Evolutionary conservation across 2,888 invertebrate genomes (phyloP).

Genomic region (Macrosiphum euphorbiae): DNA sequence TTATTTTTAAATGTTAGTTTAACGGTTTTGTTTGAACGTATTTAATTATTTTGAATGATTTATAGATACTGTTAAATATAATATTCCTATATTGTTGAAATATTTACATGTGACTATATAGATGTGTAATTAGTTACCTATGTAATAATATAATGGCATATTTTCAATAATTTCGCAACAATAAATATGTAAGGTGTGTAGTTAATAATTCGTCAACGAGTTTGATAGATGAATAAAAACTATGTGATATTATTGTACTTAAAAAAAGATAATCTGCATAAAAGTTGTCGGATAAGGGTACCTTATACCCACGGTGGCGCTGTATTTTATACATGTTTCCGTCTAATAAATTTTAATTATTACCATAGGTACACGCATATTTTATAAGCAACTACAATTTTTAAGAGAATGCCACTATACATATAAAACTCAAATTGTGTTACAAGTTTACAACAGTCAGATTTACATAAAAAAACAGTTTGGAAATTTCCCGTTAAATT

Average conservation of each 20-base stretch:
- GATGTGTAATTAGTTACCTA: background rate
- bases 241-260: background rate
- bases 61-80: background rate
- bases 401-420: background rate
- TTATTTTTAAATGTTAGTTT: background rate
- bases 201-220: background rate
- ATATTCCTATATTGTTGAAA: background rate
- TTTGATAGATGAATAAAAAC: background rate
- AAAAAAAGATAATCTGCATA: background rate
- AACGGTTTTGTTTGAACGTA: background rate
- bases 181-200: background rate
- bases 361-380: background rate
- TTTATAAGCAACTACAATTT: constrained; percentile 11
- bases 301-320: no score
- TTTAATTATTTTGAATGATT: background rate
- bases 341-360: background rate
- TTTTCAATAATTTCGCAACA: background rate
- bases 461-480: constrained; percentile 13
- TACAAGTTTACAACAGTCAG: background rate
- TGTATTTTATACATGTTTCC: background rate
- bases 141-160: background rate
- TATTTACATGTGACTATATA: background rate
- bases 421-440: constrained; percentile 18
- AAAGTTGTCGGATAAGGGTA: background rate
- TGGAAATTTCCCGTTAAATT: background rate